Conservation (phyloP, 2,797 vertebrate species). For the Vipera ursinii region DNA sequence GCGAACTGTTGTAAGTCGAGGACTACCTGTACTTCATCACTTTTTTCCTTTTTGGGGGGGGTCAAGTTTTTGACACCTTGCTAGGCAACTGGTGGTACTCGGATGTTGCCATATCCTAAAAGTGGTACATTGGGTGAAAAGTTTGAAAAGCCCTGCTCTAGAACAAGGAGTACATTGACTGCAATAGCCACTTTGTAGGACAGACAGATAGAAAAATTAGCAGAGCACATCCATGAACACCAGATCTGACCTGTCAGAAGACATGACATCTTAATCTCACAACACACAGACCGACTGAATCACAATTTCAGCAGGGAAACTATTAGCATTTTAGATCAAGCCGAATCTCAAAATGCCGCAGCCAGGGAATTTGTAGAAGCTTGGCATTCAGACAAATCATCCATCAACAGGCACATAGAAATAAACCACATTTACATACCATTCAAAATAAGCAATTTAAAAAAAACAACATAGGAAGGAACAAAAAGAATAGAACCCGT, state of each 20-base stretch:
- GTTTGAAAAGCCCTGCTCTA: background rate
- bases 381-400: background rate
- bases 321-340: background rate
- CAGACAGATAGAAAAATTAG: background rate
- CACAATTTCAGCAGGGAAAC: background rate
- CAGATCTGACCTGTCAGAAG: background rate
- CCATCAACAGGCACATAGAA: background rate
- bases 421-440: background rate
- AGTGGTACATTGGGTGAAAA: too few relatives aligned
- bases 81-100: too few relatives aligned
- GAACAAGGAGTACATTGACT: background rate
- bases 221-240: background rate
- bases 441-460: background rate
- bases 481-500: background rate
- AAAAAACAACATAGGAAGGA: background rate
- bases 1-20: too few relatives aligned
- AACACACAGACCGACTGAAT: background rate
- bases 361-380: background rate
- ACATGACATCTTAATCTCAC: background rate
- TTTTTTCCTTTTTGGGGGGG: too few relatives aligned
- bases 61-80: too few relatives aligned
- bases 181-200: background rate
- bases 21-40: too few relatives aligned
- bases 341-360: background rate
- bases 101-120: too few relatives aligned